These are phyloP conservation scores for Centropus bengalensis DNA, from an alignment of 2,113 vertebrate species.

Conservation along the genomic window DNA sequence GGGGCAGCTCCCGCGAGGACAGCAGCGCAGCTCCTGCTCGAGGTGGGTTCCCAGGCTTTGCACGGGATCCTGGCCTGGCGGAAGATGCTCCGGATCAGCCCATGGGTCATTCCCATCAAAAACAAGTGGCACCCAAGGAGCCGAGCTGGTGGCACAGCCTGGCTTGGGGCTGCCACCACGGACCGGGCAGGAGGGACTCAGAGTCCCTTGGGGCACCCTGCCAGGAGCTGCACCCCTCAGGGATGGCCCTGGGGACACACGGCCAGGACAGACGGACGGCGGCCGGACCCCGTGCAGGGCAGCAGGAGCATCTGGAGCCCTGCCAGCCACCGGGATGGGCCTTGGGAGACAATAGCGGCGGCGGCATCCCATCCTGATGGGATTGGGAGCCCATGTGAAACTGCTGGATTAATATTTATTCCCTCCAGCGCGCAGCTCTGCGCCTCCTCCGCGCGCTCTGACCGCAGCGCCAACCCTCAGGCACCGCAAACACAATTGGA, in stretches of 20 bases:
- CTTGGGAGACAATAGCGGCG: slow-evolving; percentile 40
- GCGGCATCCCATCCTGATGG: slow-evolving; percentile 43
- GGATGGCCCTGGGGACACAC: not conserved
- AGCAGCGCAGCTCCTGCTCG: accelerated
- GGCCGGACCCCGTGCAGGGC: not conserved
- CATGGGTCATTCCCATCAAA: accelerated
- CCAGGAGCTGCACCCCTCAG: accelerated
- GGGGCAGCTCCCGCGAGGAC: not conserved
- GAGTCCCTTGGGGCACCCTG: accelerated
- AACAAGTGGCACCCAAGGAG: not conserved
- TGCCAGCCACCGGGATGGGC: not conserved
- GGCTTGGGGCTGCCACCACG: accelerated
- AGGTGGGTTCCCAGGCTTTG: not conserved
- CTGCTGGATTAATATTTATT: slow-evolving; percentile 73
- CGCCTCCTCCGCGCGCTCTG: slow-evolving; percentile 75
- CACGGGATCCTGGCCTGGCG: too few relatives aligned
- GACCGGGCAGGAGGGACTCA: not conserved
- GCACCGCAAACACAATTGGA: slow-evolving; percentile 86
- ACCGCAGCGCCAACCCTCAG: slow-evolving; percentile 82
- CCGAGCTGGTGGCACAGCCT: not conserved
- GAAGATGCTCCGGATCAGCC: accelerated
- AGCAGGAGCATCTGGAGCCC: not conserved
- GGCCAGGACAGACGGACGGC: not conserved
- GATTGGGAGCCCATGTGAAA: slow-evolving; percentile 61
- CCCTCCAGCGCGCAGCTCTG: slow-evolving; percentile 63